A percentile compares a stretch with the other conserved stretches of the same genome.
Conservation (phyloP, 2,113 vertebrate genomes). For the Dromaius novaehollandiae region DNA sequence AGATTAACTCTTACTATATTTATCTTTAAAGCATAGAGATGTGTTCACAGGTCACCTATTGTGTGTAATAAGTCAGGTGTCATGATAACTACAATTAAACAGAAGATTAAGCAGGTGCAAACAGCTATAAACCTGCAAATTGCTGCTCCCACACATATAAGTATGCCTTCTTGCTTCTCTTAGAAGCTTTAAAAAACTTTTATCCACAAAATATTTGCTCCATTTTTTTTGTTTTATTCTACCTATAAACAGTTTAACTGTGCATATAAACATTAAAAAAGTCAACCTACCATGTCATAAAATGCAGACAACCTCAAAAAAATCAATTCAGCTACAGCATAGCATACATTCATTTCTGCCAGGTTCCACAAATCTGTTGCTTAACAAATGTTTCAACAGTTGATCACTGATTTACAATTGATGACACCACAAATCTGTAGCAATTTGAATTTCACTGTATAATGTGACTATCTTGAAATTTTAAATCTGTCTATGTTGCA, state of each 20-base stretch:
- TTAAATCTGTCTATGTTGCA: background rate
- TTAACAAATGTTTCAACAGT: slow-evolving; percentile 8
- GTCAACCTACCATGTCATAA: background rate
- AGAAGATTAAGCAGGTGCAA: background rate
- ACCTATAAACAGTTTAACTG: background rate
- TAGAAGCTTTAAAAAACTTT: background rate
- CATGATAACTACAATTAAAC: background rate
- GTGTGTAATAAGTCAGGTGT: background rate
- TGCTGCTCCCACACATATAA: background rate
- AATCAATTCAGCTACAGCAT: background rate
- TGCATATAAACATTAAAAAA: slow-evolving; percentile 1
- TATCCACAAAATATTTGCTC: background rate
- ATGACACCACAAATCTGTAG: background rate
- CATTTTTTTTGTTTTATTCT: background rate
- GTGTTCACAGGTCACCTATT: background rate
- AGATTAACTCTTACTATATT: background rate
- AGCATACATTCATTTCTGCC: background rate
- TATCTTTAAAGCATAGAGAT: background rate
- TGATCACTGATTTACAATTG: slow-evolving; percentile 37
- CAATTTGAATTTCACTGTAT: slow-evolving; percentile 36
- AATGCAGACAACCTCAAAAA: background rate
- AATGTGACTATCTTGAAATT: slow-evolving; percentile 21
- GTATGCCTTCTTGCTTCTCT: background rate
- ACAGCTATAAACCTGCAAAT: background rate
- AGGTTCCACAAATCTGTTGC: background rate